Percentiles rank a stretch among this genome's conserved stretches.
phyloP scores from a whole-genome alignment of 2,113 vertebrate species.

The Engraulis encrasicolus region DNA sequence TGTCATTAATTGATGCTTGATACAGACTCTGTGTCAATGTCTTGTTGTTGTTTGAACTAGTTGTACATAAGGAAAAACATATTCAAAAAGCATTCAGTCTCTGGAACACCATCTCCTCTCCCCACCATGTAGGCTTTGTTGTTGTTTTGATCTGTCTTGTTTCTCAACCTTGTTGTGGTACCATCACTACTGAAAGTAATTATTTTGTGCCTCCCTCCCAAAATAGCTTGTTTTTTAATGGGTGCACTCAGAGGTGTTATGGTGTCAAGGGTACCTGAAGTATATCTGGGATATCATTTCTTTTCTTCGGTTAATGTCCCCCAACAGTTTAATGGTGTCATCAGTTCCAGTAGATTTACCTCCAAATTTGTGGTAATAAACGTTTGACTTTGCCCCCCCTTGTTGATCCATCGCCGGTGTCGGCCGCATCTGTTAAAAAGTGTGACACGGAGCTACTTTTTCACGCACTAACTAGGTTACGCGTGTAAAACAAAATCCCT shows the following conservation, averaged over 20 bases:
- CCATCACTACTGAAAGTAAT: background rate
- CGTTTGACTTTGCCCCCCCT: background rate
- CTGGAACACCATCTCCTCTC: background rate
- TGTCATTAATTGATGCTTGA: background rate
- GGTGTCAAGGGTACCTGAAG: background rate
- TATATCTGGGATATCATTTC: background rate
- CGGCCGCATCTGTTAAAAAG: background rate
- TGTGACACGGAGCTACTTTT: background rate
- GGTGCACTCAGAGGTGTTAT: background rate
- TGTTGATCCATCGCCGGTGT: background rate
- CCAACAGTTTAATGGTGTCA: conserved; percentile 24
- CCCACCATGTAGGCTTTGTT: background rate
- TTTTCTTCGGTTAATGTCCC: background rate
- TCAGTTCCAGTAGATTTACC: conserved; percentile 20
- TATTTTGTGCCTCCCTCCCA: background rate
- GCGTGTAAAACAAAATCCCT: background rate
- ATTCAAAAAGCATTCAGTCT: background rate
- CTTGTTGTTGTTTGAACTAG: background rate
- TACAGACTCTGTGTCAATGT: background rate
- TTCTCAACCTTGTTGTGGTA: background rate
- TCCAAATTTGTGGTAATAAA: background rate
- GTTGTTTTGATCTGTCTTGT: background rate
- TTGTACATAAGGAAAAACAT: background rate
- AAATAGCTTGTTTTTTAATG: background rate
- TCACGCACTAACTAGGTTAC: background rate